Evolutionary conservation across 2,113 vertebrate species (phyloP), one percentile per base, ranked within the genome.

Genomic region (Stercorarius parasiticus): DNA sequence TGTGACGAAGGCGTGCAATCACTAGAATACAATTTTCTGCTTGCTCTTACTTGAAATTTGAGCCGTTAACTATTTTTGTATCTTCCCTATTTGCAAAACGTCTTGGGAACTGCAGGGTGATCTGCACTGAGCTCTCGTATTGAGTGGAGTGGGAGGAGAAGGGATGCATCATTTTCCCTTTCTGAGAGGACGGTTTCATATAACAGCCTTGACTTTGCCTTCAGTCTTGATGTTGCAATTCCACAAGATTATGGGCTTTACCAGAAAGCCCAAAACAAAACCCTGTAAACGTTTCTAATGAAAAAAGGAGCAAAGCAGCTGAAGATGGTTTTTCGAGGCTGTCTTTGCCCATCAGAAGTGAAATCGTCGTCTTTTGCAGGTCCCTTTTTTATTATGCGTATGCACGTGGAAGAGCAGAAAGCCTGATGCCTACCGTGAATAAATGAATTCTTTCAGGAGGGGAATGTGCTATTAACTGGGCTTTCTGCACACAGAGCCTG

Each of bases 321-420:
- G 56, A 36, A 65, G 79, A 5, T 78, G 52, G 15, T 20, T 20
- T 62, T 27, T 38, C 17, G 95, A 32, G 73, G 62, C 78, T 53
- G 64, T 19, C 65, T 82, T 36, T 32, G 13, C 42, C 59, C 50
- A 1, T 17, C 8, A 4, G 8, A 14, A 59, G 23, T 43, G 29
- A 30, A 45, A 7, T 36, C 1, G 2, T 76, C 43, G 3, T 58
- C 92, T 70, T 92, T 64, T 97, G 94, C 96, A 96, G 95, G 93
- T 94, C 89, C 7, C 97, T 85, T 81, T 93, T 93, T 89, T 71
- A 69, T 34, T 49, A n/a, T 7, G 13, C 0, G 1, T 6, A 3
- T 36, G 66, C 78, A n/a, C 47, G 9, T 0, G 15, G 62, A 6
- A 66, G 64, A 32, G n/a, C 42, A 34, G 81, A 65, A 47, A 78